Conservation (phyloP, 2,797 vertebrate species). For the Mus spretus region DNA sequence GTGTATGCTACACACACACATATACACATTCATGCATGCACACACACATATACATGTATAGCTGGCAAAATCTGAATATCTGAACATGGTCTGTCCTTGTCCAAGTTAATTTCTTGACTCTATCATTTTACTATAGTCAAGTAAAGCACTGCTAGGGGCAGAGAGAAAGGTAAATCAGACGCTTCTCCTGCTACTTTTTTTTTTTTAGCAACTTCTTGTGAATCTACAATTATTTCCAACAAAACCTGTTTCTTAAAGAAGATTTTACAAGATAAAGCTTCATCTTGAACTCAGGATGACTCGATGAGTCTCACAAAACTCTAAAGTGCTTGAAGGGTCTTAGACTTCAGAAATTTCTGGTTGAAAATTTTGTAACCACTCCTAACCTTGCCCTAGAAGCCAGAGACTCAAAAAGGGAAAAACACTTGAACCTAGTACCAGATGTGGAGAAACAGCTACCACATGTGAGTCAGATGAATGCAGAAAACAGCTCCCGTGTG, state of each 20-base stretch:
- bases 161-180: not conserved
- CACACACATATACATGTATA: not conserved
- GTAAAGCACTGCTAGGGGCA: not conserved
- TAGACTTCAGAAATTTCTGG: not conserved
- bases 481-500: not conserved
- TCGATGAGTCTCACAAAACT: not conserved
- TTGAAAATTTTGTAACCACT: not conserved
- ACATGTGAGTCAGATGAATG: not conserved
- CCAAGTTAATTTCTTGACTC: not conserved
- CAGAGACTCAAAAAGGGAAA: not conserved
- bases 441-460: not conserved
- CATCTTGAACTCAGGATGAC: not conserved
- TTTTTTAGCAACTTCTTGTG: not conserved
- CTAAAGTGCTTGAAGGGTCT: not conserved
- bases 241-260: not conserved
- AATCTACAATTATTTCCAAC: not conserved
- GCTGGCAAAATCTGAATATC: not conserved
- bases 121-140: not conserved
- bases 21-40: not conserved
- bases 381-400: constrained; percentile 23
- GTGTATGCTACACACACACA: not conserved
- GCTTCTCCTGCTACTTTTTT: not conserved
- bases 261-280: constrained; percentile 34
- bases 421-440: not conserved
- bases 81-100: not conserved